Evolutionary conservation across 2,113 vertebrate species (phyloP), one percentile per base, ranked within the genome.

Genomic region (Eublepharis macularius): DNA sequence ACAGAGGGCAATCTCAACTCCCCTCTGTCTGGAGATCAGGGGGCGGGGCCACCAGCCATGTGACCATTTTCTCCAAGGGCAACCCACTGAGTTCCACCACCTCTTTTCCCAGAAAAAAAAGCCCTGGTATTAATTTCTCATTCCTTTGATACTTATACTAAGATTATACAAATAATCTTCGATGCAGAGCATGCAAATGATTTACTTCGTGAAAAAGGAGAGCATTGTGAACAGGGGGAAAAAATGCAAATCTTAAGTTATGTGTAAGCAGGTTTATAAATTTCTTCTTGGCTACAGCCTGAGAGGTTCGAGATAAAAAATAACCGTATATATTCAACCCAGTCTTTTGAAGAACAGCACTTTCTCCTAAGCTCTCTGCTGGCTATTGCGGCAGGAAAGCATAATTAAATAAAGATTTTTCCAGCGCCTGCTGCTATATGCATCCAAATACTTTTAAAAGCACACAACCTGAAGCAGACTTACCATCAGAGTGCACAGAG

Each of bases 381-480:
- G 43, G 45, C 76, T 63, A 63, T 6, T 70, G 79, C 63, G 81
- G 29, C 36, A 49, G 83, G 81, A 63, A 1, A 54, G 76, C 32
- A 34, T 82, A 88, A 73, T 19, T 87, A n/a, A 43, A 91, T 86
- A 82, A 63, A 24, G 10, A 9, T 24, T 74, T 85, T 65, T 57
- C 81, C 75, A 34, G 9, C 79, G 77, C 87, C 86, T 80, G 68
- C 78, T 54, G 66, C n/a, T n/a, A n/a, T 36, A 83, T 24, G 85
- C 63, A 51, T 90, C 74, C 73, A 90, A 83, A 92, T 90, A 86
- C 68, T 94, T 86, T 91, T 87, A 90, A 92, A 85, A 94, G 87
- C 91, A 36, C 81, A 87, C 34, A 65, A 81, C 29, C 92, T 94
- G 92, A 93, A 94, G 92, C 76, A 43, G 82, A 68, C 91, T 93